A percentile compares a stretch with the other conserved stretches of the same genome.
phyloP scores from a whole-genome alignment of 2,113 vertebrate species.

The Corydoras maculifer region DNA sequence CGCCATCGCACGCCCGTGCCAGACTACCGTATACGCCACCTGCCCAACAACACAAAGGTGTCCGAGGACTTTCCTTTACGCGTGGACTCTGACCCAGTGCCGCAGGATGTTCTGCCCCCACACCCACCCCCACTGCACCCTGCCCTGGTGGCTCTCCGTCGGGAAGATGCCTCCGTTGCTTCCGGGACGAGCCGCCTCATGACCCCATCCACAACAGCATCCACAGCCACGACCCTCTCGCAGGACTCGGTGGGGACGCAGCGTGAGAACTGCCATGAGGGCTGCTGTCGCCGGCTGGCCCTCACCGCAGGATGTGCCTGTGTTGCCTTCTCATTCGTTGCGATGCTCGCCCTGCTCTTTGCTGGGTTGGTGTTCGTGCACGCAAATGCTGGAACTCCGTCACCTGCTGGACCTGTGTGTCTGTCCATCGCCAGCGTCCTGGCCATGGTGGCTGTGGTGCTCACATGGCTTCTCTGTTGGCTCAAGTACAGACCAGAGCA shows the following conservation, averaged over 20 bases:
- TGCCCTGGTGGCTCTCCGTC: conserved; percentile 63
- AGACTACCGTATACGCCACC: conserved; percentile 76
- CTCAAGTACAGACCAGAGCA: conserved; percentile 85
- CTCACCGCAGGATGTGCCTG: conserved; percentile 87
- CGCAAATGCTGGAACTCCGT: conserved; percentile 76
- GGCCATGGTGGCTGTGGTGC: conserved; percentile 85
- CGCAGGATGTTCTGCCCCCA: conserved; percentile 77
- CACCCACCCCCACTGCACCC: conserved; percentile 66
- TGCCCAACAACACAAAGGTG: conserved; percentile 88
- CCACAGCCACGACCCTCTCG: conserved; percentile 74
- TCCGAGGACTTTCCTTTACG: conserved; percentile 79
- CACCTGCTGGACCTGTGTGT: conserved; percentile 84
- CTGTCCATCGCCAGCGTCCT: conserved; percentile 86
- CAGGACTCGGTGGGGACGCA: conserved; percentile 65
- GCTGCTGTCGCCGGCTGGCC: conserved; percentile 77
- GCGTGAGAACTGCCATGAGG: conserved; percentile 79
- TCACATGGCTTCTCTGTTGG: conserved; percentile 91
- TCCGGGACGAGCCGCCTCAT: conserved; percentile 54
- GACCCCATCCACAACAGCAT: conserved; percentile 63
- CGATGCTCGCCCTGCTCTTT: conserved; percentile 90
- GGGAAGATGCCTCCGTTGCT: conserved; percentile 59
- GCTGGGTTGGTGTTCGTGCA: conserved; percentile 90
- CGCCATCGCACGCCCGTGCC: conserved; percentile 85
- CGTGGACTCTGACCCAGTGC: conserved; percentile 74
- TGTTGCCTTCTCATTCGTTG: conserved; percentile 85